Percentiles rank a stretch among this genome's conserved stretches.
Conservation (phyloP, 1,140 invertebrate genomes). For the Zaprionus tsacasi region DNA sequence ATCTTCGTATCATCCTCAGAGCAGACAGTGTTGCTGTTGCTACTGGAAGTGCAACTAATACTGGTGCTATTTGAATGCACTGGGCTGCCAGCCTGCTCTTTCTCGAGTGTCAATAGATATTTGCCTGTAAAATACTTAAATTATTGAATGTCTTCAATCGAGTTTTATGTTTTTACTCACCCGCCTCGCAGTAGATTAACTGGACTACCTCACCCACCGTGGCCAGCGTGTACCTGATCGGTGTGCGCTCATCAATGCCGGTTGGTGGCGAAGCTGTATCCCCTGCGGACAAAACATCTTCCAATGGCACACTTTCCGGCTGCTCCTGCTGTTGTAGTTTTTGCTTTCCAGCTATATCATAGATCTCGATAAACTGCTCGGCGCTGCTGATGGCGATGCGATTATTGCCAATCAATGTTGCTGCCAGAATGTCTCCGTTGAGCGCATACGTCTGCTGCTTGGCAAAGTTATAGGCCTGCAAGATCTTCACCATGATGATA, state of each 20-base stretch:
- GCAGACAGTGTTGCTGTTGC: slow-evolving; percentile 74
- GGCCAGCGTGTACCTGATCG: slow-evolving; percentile 66
- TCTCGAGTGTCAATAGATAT: slow-evolving; percentile 76
- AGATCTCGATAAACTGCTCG: slow-evolving; percentile 82
- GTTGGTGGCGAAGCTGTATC: slow-evolving; percentile 22
- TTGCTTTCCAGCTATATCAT: slow-evolving; percentile 75
- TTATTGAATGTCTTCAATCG: neutral
- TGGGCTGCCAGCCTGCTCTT: slow-evolving; percentile 77
- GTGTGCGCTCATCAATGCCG: slow-evolving; percentile 56
- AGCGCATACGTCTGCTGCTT: slow-evolving; percentile 78
- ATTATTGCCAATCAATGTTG: slow-evolving; percentile 74
- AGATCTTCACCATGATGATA: slow-evolving; percentile 76
- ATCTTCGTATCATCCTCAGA: slow-evolving; percentile 80
- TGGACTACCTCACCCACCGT: slow-evolving; percentile 81
- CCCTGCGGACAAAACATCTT: slow-evolving; percentile 6
- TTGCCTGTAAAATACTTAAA: slow-evolving; percentile 50
- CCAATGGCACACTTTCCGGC: slow-evolving; percentile 27
- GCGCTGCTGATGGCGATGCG: slow-evolving; percentile 80
- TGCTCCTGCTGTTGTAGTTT: slow-evolving; percentile 22
- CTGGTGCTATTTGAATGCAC: slow-evolving; percentile 75
- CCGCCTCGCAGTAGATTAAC: slow-evolving; percentile 77
- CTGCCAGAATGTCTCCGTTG: slow-evolving; percentile 78
- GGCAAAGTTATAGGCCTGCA: slow-evolving; percentile 81
- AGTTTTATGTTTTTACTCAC: slow-evolving; percentile 39
- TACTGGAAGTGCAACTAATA: slow-evolving; percentile 80